Base-by-base conservation (phyloP, 2,797 vertebrate genomes). In the Triplophysa yarkandensis region DNA sequence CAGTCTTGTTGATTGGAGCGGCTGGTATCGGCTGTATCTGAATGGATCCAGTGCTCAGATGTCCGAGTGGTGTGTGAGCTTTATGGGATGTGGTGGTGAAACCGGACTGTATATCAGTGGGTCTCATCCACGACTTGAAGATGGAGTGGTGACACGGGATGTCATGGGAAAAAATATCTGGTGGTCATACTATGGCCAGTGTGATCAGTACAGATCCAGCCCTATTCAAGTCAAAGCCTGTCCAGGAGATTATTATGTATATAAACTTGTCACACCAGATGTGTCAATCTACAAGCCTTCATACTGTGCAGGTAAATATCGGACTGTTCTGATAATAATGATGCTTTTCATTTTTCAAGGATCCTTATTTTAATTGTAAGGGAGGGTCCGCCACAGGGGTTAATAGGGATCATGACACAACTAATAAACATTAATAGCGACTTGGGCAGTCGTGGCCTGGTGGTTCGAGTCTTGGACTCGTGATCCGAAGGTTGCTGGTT, bases 181-280 rank as follows among this genome's bases (percentile, higher is more conserved):
- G 43, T 44, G 43, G 43, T 44, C 16, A n/a, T 46, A 19, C n/a
- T 2, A n/a, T n/a, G 9, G 3, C 17, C 44, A 46, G 44, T 46
- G 44, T 46, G 44, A 1, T 1, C 1, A 4, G 2, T 13, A 30
- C 10, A 41, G 3, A 25, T 74, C 67, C 8, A 36, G 25, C 1
- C 41, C 77, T 23, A 16, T 79, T 36, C 67, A 70, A 60, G 36
- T 79, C 7, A 79, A 79, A 71, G 68, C 77, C 10, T 79, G 77
- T 43, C 61, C 52, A 11, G 77, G 77, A 74, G 32, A 43, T 27
- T 79, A 61, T 48, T 79, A 75, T n/a, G 28, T 76, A 25, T 79
- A 79, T 57, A 36, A 65, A 61, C 48, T 79, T 13, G 30, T 62
- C 17, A 48, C 43, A 48, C 72, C 77, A 19, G 8, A n/a, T 10